Base-by-base conservation (phyloP, 2,113 vertebrate species). In the Glaucidium brasilianum region DNA sequence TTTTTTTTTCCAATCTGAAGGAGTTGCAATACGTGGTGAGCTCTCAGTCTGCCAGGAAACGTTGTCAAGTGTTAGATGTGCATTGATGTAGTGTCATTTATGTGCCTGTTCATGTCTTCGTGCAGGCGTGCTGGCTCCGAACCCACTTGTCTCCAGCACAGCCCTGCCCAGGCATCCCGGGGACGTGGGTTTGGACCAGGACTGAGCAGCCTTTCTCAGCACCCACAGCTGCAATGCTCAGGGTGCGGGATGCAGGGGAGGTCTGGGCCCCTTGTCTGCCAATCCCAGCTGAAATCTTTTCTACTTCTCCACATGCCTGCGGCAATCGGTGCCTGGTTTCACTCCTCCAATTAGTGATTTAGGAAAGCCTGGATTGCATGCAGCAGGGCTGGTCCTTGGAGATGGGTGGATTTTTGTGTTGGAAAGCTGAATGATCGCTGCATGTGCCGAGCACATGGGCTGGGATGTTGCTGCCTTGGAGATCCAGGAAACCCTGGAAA, bases 201-300 rank as follows among this genome's bases (percentile, higher is more conserved):
- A 47, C 53, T 2, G 17, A 80, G 92, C 55, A 22, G 32, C 49
- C 18, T 34, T 85, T 35, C 56, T 50, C 6, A 2, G 43, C 26
- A 23, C 22, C n/a, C 0, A 0, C 0, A 6, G 52, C 43, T 32
- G 29, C 0, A 0, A 18, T 0, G 3, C 78, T 59, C 0, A 0
- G 25, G 39, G 13, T 15, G 10, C 3, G 5, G 62, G 56, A 50
- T 39, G 60, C 43, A 59, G 23, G 71, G 29, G 58, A 86, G 49
- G 6, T n/a, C 53, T 76, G 71, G 43, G 71, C 20, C 88, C 75
- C 62, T n/a, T 4, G 1, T 41, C 32, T 45, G 3, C 41, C 50
- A 29, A 63, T 74, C 74, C 62, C 26, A 14, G 0, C 5, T 2
- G 3, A 71, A 79, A 43, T 59, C 47, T 5, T n/a, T 55, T 32